These are phyloP conservation scores for Cyprinodon tularosa DNA, from an alignment of 2,113 vertebrate genomes.

Conservation along the genomic window DNA sequence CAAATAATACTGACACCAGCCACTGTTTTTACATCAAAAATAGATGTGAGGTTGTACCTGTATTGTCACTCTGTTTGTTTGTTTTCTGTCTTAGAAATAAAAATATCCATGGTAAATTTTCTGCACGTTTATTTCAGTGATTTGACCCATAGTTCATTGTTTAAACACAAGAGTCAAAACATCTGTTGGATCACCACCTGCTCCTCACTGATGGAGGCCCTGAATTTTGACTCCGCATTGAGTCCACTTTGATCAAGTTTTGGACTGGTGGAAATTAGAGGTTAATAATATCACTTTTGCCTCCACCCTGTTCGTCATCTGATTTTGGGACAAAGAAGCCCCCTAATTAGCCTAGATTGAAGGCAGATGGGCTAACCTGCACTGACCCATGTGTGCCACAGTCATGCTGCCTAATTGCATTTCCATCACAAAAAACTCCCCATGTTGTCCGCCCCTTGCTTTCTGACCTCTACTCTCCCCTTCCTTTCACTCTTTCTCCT, in stretches of 20 bases:
- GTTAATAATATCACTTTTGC: constrained; percentile 67
- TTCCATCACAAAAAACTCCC: constrained; percentile 85
- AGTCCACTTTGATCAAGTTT: constrained; percentile 69
- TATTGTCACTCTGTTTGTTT: not conserved
- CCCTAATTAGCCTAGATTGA: constrained; percentile 82
- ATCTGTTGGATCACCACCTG: constrained; percentile 59
- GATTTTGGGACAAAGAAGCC: constrained; percentile 79
- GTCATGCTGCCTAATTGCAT: constrained; percentile 79
- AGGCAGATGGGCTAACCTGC: constrained; percentile 84
- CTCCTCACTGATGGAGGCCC: constrained; percentile 54
- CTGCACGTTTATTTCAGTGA: not conserved
- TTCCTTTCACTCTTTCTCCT: constrained; percentile 67
- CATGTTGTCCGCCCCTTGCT: constrained; percentile 78
- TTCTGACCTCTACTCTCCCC: constrained; percentile 81
- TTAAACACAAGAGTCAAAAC: constrained; percentile 8
- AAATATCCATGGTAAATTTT: not conserved
- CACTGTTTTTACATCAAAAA: constrained; percentile 7
- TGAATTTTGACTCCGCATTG: constrained; percentile 66
- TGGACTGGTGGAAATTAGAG: constrained; percentile 47
- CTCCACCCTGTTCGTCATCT: constrained; percentile 60
- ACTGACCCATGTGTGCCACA: constrained; percentile 74
- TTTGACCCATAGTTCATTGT: constrained; percentile 1
- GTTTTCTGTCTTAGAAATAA: not conserved
- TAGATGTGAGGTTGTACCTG: not conserved
- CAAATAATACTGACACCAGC: constrained; percentile 16